Base-by-base conservation (phyloP, 2,888 invertebrate species). In the Thecocarcelia acutangulata region DNA sequence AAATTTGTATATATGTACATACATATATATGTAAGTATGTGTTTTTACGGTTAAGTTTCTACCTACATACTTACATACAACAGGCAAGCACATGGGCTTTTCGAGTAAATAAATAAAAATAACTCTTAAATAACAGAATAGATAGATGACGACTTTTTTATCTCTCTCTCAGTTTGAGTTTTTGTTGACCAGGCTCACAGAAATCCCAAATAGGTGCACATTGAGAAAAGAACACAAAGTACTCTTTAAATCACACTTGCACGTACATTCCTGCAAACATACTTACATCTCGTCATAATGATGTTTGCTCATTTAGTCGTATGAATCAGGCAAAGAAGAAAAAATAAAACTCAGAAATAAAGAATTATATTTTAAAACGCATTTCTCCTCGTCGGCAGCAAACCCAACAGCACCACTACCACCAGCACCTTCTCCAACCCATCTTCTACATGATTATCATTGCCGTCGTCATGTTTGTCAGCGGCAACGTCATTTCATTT, bases 121-220 rank as follows among this genome's bases (percentile, higher is more conserved):
- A 76, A 84, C 85, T 76, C 42, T 84, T 85, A 33, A n/a, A 33
- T 33, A 33, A 33, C 33, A 33, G 9, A 33, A 33, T 3, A 33
- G 9, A 8, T 8, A 33, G 33, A 33, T 86, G 87, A 89, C 87
- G 87, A 40, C 88, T 88, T 89, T 78, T 33, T 88, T 89, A 88
- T 88, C 88, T 88, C 88, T 87, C 88, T 88, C 88, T 88, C 88
- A 89, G 89, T 89, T 88, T 88, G 88, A 88, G 88, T 88, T 88
- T 86, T 84, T 86, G 86, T 84, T 84, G 85, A 89, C 85, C 87
- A 89, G 88, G 88, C 88, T 85, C 83, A 85, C 88, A 88, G 88
- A 78, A 86, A 83, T 28, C 63, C 50, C 3, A 59, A 63, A 58
- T 46, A 69, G 72, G 50, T 13, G 58, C 19, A 50, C 59, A 59